Percentiles rank a stretch among this genome's conserved stretches.
Evolutionary conservation across 2,888 invertebrate genomes (phyloP).

Genomic region (Xestoiulus laeticollis): DNA sequence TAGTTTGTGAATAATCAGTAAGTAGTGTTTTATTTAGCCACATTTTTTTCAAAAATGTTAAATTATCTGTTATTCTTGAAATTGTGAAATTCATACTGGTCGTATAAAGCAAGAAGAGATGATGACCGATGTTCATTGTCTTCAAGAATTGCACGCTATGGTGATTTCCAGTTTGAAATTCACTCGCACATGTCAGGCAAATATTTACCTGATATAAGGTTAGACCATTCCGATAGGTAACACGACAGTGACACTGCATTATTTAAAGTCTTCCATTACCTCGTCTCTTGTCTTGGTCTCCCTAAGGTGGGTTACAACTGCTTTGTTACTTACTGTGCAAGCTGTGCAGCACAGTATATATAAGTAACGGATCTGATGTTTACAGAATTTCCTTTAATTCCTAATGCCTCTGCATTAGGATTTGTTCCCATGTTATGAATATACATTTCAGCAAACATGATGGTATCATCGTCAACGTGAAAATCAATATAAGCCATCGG

Average conservation of each 20-base stretch:
- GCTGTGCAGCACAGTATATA: not conserved
- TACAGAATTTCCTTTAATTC: not conserved
- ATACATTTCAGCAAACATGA: not conserved
- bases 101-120: not conserved
- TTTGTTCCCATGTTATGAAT: not conserved
- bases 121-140: not conserved
- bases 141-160: not conserved
- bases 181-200: not conserved
- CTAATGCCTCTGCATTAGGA: not conserved
- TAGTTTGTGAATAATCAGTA: not conserved
- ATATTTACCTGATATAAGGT: not conserved
- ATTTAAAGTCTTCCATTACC: conserved; percentile 30
- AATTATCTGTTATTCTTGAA: not conserved
- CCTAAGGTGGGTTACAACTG: conserved; percentile 2
- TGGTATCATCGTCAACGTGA: not conserved
- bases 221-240: not conserved
- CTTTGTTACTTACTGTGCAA: not conserved
- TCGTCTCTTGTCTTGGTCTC: not conserved
- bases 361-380: not conserved
- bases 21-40: not conserved
- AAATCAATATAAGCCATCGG: conserved; percentile 25
- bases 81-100: not conserved
- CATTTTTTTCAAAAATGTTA: not conserved
- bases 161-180: not conserved
- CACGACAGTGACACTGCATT: not conserved